A percentile compares a stretch with the other conserved stretches of the same genome.
phyloP scores from a whole-genome alignment of 1,140 invertebrate species.

The Forficula auricularia region DNA sequence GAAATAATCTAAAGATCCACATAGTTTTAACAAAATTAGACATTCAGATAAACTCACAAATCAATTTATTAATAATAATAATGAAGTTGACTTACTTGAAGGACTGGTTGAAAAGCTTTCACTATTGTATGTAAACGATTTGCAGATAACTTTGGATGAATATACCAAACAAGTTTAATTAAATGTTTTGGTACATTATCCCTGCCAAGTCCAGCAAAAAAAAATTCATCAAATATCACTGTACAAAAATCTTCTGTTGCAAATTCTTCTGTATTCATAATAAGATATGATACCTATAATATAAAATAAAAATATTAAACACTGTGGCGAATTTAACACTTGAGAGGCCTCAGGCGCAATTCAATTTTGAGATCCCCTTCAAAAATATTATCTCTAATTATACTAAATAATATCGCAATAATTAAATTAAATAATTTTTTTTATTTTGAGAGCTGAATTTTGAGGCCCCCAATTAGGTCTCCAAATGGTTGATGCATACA shows the following conservation, averaged over 20 bases:
- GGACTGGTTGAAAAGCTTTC: constrained; percentile 71
- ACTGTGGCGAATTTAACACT: too few relatives aligned
- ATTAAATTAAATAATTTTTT: too few relatives aligned
- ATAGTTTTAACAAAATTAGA: too few relatives aligned
- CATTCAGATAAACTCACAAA: too few relatives aligned
- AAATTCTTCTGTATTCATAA: constrained; percentile 83
- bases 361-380: background rate
- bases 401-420: too few relatives aligned
- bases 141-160: constrained; percentile 68
- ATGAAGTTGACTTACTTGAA: constrained; percentile 24
- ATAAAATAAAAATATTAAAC: background rate
- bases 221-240: constrained; percentile 90
- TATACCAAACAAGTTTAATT: constrained; percentile 80
- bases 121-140: constrained; percentile 61
- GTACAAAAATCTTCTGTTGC: constrained; percentile 86
- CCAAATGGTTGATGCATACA: too few relatives aligned
- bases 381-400: background rate
- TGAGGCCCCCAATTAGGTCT: too few relatives aligned
- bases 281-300: constrained; percentile 57
- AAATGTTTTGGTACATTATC: constrained; percentile 90
- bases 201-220: constrained; percentile 67
- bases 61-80: too few relatives aligned
- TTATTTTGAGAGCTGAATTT: too few relatives aligned
- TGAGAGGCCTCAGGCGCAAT: too few relatives aligned
- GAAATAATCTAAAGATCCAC: too few relatives aligned